These are phyloP conservation scores for Acromyrmex heyeri DNA, from an alignment of 1,140 invertebrate genomes.

Conservation along the genomic window DNA sequence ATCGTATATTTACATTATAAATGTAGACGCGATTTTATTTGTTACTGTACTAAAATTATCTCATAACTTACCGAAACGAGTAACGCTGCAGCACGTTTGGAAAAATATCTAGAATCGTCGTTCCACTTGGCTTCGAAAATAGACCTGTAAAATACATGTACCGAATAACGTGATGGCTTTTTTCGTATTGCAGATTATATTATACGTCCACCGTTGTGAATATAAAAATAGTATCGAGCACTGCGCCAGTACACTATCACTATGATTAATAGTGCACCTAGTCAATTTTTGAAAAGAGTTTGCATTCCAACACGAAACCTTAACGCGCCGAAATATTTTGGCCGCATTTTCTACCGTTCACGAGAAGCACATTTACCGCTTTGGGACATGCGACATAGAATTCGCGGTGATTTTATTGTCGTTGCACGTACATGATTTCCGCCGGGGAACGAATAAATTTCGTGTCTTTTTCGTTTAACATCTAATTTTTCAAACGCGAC, in stretches of 20 bases:
- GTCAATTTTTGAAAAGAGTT: constrained; percentile 8
- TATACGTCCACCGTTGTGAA: background rate
- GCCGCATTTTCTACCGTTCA: constrained; percentile 15
- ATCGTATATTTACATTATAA: background rate
- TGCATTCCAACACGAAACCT: background rate
- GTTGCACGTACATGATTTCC: background rate
- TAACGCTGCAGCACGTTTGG: constrained; percentile 88
- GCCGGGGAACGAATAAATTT: background rate
- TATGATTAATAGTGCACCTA: background rate
- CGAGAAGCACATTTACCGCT: constrained; percentile 27
- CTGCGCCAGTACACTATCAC: background rate
- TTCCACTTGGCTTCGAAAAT: constrained; percentile 88
- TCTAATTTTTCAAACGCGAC: background rate
- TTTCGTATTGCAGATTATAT: background rate
- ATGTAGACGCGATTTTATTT: background rate
- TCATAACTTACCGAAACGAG: constrained; percentile 87
- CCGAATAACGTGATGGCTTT: background rate
- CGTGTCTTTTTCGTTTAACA: background rate
- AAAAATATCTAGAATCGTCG: constrained; percentile 87
- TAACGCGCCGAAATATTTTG: constrained; percentile 22
- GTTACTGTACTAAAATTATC: background rate
- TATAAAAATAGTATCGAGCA: background rate
- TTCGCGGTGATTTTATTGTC: constrained; percentile 2
- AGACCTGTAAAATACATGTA: constrained; percentile 85
- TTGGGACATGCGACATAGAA: constrained; percentile 19